phyloP scores from a whole-genome alignment of 2,797 vertebrate species.

The Pangasius macronema region DNA sequence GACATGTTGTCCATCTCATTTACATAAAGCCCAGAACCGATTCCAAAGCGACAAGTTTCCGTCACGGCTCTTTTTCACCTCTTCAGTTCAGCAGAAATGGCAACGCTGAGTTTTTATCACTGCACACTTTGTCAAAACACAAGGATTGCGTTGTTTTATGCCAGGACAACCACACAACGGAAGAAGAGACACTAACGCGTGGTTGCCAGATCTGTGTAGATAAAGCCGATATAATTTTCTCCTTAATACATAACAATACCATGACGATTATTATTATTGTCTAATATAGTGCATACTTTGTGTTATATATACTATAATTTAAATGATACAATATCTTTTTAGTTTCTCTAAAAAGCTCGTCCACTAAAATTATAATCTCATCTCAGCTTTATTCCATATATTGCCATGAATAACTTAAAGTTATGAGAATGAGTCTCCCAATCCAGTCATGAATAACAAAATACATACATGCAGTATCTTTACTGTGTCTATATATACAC shows the following conservation, averaged over 20 bases:
- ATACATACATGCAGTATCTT: background rate
- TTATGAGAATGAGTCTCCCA: background rate
- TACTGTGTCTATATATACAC: background rate
- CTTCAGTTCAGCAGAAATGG: background rate
- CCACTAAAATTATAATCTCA: background rate
- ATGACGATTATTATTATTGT: background rate
- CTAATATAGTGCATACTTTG: background rate
- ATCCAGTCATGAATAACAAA: background rate
- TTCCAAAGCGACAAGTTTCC: background rate
- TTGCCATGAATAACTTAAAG: background rate
- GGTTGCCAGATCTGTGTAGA: constrained; percentile 19
- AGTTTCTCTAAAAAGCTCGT: background rate
- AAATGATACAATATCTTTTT: background rate
- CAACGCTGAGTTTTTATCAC: background rate
- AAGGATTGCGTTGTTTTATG: constrained; percentile 19
- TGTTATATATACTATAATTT: too few species aligned
- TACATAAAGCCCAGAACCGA: background rate
- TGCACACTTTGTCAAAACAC: background rate
- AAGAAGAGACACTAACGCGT: constrained; percentile 18
- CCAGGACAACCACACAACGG: constrained; percentile 29
- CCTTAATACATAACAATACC: background rate
- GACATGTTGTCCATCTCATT: constrained; percentile 63
- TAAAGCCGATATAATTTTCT: background rate
- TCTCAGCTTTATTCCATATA: background rate
- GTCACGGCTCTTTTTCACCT: background rate